These are phyloP conservation scores for Morpho deidamia DNA, from an alignment of 2,888 invertebrate species.

Conservation along the genomic window DNA sequence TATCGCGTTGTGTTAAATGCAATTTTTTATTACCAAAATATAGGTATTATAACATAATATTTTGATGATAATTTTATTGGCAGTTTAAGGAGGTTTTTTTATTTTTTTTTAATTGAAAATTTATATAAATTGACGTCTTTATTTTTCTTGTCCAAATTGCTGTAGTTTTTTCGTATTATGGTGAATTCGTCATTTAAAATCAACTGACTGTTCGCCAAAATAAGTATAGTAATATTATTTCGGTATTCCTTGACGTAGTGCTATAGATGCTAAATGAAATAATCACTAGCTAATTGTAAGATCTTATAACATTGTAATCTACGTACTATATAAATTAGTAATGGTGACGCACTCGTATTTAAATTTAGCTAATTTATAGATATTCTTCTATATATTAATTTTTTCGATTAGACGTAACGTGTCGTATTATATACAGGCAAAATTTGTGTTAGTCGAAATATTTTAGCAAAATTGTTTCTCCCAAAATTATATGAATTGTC, in stretches of 20 bases:
- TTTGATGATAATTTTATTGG: slow-evolving; percentile 26
- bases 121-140: slow-evolving; percentile 33
- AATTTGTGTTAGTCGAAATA: slow-evolving; percentile 63
- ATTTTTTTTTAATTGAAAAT: slow-evolving; percentile 30
- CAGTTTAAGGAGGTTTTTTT: slow-evolving; percentile 28
- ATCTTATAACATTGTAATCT: slow-evolving; percentile 15
- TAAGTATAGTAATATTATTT: slow-evolving; percentile 1
- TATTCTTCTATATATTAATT: slow-evolving; percentile 46
- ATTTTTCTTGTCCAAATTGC: slow-evolving; percentile 36
- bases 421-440: slow-evolving; percentile 43
- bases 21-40: slow-evolving; percentile 45
- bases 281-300: slow-evolving; percentile 19
- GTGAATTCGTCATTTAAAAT: background rate
- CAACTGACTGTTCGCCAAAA: background rate
- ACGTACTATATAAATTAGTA: slow-evolving; percentile 23
- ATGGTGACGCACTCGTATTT: slow-evolving; percentile 31
- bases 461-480: slow-evolving; percentile 59
- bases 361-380: slow-evolving; percentile 49
- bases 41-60: slow-evolving; percentile 38
- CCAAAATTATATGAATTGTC: slow-evolving; percentile 38
- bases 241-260: slow-evolving; percentile 20
- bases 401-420: slow-evolving; percentile 44
- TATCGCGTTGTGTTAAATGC: slow-evolving; percentile 25
- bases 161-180: background rate
- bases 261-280: slow-evolving; percentile 17